These are phyloP conservation scores for Cotesia congregata DNA, from an alignment of 2,888 invertebrate species.

Conservation along the genomic window DNA sequence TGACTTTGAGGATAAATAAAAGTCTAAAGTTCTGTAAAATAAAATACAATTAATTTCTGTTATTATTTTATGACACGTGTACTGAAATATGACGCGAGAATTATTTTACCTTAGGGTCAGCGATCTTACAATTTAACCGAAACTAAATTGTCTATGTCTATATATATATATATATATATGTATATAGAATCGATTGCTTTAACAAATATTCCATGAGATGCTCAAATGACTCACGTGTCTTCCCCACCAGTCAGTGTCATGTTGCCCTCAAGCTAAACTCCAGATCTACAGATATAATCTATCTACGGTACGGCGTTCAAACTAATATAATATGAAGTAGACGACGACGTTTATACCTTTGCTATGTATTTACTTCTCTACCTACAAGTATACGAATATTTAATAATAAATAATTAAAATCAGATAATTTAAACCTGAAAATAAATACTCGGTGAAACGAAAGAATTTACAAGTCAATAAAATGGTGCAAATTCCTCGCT, in stretches of 20 bases:
- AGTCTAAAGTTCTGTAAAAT: neutral
- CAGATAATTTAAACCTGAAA: neutral
- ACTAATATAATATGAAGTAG: neutral
- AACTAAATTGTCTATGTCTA: neutral
- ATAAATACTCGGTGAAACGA: neutral
- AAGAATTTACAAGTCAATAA: neutral
- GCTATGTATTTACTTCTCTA: neutral
- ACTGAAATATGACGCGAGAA: neutral
- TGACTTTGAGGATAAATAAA: neutral
- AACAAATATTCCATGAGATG: constrained; percentile 24
- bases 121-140: neutral
- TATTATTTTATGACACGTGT: neutral
- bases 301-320: too few species aligned
- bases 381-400: too few species aligned
- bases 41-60: neutral
- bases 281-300: neutral
- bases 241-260: constrained; percentile 14
- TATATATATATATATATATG: neutral
- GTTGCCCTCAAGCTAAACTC: neutral
- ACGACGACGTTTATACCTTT: neutral
- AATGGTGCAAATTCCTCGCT: neutral
- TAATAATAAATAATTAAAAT: neutral
- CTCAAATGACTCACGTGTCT: constrained; percentile 22
- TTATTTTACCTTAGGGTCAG: neutral
- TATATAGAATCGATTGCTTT: constrained; percentile 7